Evolutionary conservation across 23 tunicate species (phyloP).

Genomic region (Ascidia mentula): DNA sequence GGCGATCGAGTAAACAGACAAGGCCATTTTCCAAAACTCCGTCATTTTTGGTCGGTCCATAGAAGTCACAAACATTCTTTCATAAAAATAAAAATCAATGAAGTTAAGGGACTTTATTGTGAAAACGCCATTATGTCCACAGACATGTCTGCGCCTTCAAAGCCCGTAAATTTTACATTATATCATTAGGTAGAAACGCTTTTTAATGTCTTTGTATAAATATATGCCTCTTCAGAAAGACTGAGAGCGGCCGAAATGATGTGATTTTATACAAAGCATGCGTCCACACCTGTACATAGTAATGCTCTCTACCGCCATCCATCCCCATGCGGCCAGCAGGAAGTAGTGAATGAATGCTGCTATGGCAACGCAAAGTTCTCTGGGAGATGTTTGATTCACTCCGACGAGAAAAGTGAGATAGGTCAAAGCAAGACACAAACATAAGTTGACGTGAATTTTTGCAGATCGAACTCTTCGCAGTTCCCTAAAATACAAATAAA

Average conservation of each 20-base stretch:
- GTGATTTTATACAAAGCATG: not conserved
- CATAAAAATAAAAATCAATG: too few species aligned
- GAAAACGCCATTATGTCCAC: too few species aligned
- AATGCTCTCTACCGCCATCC: slow-evolving; percentile 77
- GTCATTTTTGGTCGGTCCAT: not conserved
- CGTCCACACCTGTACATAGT: slow-evolving; percentile 71
- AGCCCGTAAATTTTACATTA: too few species aligned
- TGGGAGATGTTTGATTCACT: slow-evolving; percentile 30
- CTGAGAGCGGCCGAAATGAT: too few species aligned
- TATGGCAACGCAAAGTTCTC: slow-evolving; percentile 39
- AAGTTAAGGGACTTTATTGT: too few species aligned
- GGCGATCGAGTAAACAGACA: slow-evolving; percentile 18
- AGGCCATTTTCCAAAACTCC: slow-evolving; percentile 15
- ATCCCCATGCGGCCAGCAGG: slow-evolving; percentile 64
- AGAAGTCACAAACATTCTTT: slow-evolving; percentile 43
- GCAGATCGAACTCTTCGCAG: slow-evolving; percentile 44
- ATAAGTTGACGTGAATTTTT: slow-evolving; percentile 45
- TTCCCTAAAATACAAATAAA: slow-evolving; percentile 19
- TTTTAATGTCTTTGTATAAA: too few species aligned
- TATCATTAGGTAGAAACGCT: too few species aligned
- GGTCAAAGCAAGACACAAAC: slow-evolving; percentile 38
- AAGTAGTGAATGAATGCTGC: slow-evolving; percentile 59
- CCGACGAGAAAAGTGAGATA: slow-evolving; percentile 50
- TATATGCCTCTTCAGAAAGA: too few species aligned
- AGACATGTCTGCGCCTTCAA: too few species aligned